These are phyloP conservation scores for Leptinotarsa rubiginosa DNA, from an alignment of 2,888 invertebrate species.

Conservation along the genomic window DNA sequence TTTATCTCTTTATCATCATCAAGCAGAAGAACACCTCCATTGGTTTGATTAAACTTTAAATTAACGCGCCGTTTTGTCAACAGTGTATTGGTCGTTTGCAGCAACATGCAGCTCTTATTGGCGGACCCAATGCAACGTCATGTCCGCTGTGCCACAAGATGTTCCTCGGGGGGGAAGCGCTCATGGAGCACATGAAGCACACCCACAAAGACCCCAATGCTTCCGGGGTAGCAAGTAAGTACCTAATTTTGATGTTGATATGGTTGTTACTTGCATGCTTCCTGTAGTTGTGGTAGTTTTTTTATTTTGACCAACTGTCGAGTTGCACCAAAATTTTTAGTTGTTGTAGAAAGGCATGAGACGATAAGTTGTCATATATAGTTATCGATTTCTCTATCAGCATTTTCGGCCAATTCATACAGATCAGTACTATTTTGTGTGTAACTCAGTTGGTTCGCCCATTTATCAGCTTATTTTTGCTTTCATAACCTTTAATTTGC, in stretches of 20 bases:
- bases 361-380: conserved; percentile 9
- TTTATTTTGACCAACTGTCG: conserved; percentile 27
- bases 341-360: conserved; percentile 17
- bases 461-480: conserved; percentile 35
- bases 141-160: conserved; percentile 96
- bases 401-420: conserved; percentile 6
- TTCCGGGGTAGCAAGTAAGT: conserved; percentile 90
- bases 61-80: conserved; percentile 70
- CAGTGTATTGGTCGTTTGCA: conserved; percentile 95
- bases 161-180: conserved; percentile 91
- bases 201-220: conserved; percentile 94
- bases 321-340: conserved; percentile 22
- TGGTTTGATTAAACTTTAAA: conserved; percentile 60
- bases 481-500: conserved; percentile 38
- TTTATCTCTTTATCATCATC: conserved; percentile 37
- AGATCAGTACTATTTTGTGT: not conserved
- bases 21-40: conserved; percentile 48
- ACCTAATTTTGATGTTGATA: conserved; percentile 53
- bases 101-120: conserved; percentile 94
- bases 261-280: conserved; percentile 32
- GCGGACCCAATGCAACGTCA: conserved; percentile 91
- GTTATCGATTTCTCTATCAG: conserved; percentile 6
- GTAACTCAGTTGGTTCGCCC: conserved; percentile 34
- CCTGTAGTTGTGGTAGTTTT: conserved; percentile 27
- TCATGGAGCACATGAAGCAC: conserved; percentile 96